These are phyloP conservation scores for Cyaniris semiargus DNA, from an alignment of 2,888 invertebrate species.

Conservation along the genomic window DNA sequence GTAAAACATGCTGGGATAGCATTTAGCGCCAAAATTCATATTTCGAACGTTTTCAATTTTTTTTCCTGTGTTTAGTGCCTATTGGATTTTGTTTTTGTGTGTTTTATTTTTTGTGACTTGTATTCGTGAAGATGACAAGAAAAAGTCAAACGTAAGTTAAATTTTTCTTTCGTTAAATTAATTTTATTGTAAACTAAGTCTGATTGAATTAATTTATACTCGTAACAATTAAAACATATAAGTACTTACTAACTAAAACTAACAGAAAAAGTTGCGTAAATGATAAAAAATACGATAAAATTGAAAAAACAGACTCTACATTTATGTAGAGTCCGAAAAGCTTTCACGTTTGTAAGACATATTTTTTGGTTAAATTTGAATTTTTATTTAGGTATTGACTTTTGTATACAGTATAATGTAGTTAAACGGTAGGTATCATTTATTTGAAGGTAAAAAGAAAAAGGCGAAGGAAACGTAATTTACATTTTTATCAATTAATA, in stretches of 20 bases:
- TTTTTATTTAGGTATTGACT: too few species aligned
- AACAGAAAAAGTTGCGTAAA: neutral
- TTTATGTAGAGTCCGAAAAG: neutral
- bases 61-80: constrained; percentile 52
- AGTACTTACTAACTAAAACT: too few species aligned
- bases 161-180: constrained; percentile 16
- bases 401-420: neutral
- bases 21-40: constrained; percentile 68
- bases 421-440: neutral
- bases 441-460: neutral
- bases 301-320: neutral
- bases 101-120: constrained; percentile 35
- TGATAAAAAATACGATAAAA: neutral
- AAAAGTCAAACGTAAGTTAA: constrained; percentile 46
- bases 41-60: constrained; percentile 54
- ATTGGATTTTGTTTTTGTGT: constrained; percentile 43
- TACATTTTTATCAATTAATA: neutral
- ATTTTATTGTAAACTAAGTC: neutral
- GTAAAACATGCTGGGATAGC: constrained; percentile 72
- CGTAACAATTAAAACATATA: neutral
- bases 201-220: neutral
- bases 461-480: neutral
- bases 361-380: neutral
- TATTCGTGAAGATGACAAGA: constrained; percentile 43
- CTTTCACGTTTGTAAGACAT: neutral